Evolutionary conservation across 2,888 invertebrate genomes (phyloP).

Genomic region (Callyntrura sp.): DNA sequence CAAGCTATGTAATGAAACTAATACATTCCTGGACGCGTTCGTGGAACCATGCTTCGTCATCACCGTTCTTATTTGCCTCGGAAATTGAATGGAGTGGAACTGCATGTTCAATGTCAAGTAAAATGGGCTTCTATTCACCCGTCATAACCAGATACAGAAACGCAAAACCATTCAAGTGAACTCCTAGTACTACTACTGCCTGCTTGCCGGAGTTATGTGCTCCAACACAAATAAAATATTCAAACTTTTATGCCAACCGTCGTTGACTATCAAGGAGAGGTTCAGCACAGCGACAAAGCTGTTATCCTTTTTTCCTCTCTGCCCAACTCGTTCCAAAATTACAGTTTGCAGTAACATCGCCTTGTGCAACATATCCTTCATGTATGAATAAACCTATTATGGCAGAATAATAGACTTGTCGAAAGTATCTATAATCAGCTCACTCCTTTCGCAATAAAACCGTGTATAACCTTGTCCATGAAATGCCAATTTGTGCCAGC

Average conservation of each 20-base stretch:
- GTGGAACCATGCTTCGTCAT: background rate
- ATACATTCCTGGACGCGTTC: conserved; percentile 40
- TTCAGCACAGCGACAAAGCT: background rate
- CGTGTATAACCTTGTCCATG: background rate
- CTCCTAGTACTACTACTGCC: background rate
- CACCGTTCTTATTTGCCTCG: background rate
- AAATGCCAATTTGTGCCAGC: conserved; percentile 31
- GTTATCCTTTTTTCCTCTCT: background rate
- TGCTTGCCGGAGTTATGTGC: background rate
- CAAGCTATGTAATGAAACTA: background rate
- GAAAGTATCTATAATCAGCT: background rate
- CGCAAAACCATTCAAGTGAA: background rate
- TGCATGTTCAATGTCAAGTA: conserved; percentile 51
- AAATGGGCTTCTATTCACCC: conserved; percentile 34
- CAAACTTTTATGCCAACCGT: conserved; percentile 39
- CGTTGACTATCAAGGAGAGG: conserved; percentile 18
- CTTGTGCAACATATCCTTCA: background rate
- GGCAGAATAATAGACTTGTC: background rate
- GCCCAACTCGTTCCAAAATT: background rate
- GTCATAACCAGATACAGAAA: conserved; percentile 33
- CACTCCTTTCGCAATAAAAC: conserved; percentile 5
- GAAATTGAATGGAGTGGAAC: conserved; percentile 43
- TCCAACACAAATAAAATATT: conserved; percentile 38
- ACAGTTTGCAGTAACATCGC: background rate
- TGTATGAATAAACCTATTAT: background rate